A percentile compares a stretch with the other conserved stretches of the same genome.
phyloP scores from a whole-genome alignment of 2,888 invertebrate species.

The Eupelmus urozonus region DNA sequence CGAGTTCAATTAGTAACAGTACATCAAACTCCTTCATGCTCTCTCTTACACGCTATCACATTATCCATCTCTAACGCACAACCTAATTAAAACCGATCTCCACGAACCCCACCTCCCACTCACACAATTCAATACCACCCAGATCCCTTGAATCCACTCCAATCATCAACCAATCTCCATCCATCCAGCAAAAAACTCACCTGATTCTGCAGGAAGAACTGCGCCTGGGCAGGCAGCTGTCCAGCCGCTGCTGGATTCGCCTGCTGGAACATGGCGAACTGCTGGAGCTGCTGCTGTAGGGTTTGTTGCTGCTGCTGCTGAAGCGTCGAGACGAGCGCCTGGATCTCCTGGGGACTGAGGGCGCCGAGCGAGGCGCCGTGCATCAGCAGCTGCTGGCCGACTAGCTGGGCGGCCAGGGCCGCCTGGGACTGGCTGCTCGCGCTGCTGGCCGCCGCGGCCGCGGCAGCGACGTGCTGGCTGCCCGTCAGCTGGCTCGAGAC shows the following conservation, averaged over 20 bases:
- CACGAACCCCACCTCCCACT: too few relatives aligned
- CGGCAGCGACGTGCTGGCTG: too few relatives aligned
- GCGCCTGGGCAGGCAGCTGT: conserved; percentile 81
- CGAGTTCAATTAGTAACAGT: conserved; percentile 3
- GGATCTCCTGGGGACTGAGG: conserved; percentile 74
- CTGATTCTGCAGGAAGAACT: conserved; percentile 88
- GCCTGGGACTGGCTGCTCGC: conserved; percentile 73
- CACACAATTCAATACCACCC: too few relatives aligned
- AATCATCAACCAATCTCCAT: too few relatives aligned
- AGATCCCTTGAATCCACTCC: too few relatives aligned
- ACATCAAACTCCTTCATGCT: too few relatives aligned
- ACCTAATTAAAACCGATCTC: too few relatives aligned
- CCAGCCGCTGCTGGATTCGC: conserved; percentile 78
- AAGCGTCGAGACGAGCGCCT: conserved; percentile 80
- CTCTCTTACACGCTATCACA: too few relatives aligned
- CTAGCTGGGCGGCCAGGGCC: conserved; percentile 75
- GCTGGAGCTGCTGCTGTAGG: conserved; percentile 82
- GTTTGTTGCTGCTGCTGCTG: conserved; percentile 83
- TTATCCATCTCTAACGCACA: not conserved
- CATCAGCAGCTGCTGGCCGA: conserved; percentile 76
- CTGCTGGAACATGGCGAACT: conserved; percentile 83
- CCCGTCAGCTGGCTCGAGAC: conserved; percentile 77
- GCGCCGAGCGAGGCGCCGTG: conserved; percentile 73
- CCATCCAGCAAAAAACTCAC: too few relatives aligned
- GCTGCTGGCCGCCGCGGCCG: conserved; percentile 65